phyloP scores from a whole-genome alignment of 2,888 invertebrate genomes.

The Hyles lineata region DNA sequence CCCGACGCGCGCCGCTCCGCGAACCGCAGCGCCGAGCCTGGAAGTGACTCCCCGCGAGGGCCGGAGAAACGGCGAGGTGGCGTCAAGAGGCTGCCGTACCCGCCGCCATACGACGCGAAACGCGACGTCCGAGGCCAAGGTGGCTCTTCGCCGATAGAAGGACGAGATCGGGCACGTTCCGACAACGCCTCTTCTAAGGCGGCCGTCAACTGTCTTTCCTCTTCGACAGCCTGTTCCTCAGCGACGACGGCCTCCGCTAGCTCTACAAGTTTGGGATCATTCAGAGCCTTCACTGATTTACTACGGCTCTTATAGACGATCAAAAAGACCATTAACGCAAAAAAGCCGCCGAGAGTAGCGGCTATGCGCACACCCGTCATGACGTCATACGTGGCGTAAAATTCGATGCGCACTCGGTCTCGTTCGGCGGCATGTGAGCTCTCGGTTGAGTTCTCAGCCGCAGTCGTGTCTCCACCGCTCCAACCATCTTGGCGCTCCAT shows the following conservation, averaged over 20 bases:
- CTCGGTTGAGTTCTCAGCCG: constrained; percentile 70
- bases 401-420: constrained; percentile 90
- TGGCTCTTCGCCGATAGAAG: constrained; percentile 89
- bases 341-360: constrained; percentile 95
- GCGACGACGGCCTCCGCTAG: constrained; percentile 91
- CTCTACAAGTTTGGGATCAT: constrained; percentile 92
- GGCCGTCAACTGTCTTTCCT: constrained; percentile 90
- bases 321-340: constrained; percentile 95
- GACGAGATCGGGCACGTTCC: constrained; percentile 79
- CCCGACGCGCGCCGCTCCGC: constrained; percentile 80
- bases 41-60: constrained; percentile 85
- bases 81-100: constrained; percentile 89
- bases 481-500: constrained; percentile 80
- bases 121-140: constrained; percentile 76
- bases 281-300: constrained; percentile 89
- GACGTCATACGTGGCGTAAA: constrained; percentile 96
- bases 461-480: constrained; percentile 66
- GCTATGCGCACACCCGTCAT: constrained; percentile 97
- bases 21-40: constrained; percentile 83
- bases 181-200: constrained; percentile 87
- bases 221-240: constrained; percentile 87
- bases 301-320: constrained; percentile 95
- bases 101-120: constrained; percentile 83
- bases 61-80: constrained; percentile 88
- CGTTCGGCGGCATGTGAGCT: constrained; percentile 82